Base-by-base conservation (phyloP, 2,113 vertebrate genomes). In the Scophthalmus maximus region DNA sequence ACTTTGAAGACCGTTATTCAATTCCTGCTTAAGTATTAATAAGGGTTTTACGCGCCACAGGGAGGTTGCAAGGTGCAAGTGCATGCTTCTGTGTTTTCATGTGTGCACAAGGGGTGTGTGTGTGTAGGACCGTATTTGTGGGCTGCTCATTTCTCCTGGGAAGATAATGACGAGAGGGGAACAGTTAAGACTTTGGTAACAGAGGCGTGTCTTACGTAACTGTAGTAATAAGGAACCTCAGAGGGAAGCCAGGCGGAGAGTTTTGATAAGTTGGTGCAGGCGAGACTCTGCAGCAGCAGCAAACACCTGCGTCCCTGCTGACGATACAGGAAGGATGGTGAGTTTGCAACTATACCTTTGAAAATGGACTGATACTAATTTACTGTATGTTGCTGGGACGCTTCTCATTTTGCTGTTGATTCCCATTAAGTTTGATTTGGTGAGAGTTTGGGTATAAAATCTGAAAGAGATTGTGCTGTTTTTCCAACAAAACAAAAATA, bases 11-110 rank as follows among this genome's bases (percentile, higher is more conserved):
- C 70, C 32, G 88, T 87, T 85, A 91, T 92, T 85, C 86, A 91
- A 92, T 88, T 91, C 89, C 92, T 92, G 85, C 66, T 94, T 87
- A 93, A 92, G 88, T 93, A 94, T 93, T 93, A 85, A 94, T 94
- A 89, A 87, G 82, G 87, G 84, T 73, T 87, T 89, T 80, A 86
- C 82, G 76, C 64, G 30, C 76, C 79, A 64, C 46, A 73, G 86
- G 88, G 87, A 89, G 88, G 88, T 80, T 18, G 65, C 42, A 49
- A 75, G 79, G 79, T 83, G 75, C 84, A 84, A 68, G 69, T 67
- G 75, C 60, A 40, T 46, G 85, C 65, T 60, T 51, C 26, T 22
- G 29, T 15, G 29, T 9, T 30, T n/a, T 44, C 27, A 50, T 27
- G 47, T 18, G 22, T 51, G 49, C 62, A 51, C 22, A 46, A 74